Base-by-base conservation (phyloP, 2,888 invertebrate species). In the Brenthis hecate region DNA sequence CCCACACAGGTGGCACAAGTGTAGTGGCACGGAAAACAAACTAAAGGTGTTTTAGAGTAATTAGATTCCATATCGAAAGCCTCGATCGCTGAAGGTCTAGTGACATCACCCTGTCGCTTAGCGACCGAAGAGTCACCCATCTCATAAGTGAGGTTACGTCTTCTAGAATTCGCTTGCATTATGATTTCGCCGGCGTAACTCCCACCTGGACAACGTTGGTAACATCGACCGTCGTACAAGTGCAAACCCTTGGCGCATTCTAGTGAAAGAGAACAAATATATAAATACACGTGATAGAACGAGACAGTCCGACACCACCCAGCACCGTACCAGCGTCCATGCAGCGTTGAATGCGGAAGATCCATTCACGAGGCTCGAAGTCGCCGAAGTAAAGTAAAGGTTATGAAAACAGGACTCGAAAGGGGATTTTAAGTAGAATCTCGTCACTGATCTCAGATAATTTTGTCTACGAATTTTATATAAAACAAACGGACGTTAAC, bases 1-100 rank as follows among this genome's bases (percentile, higher is more conserved):
- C 96, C 96, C 8, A 88, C 85, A 80, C 97, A 97, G 13, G 93
- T 92, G 68, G 93, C 93, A 82, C 97, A 97, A n/a, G 95, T 94
- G 83, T 96, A 96, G 86, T 97, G 96, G 81, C 97, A 97, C 47
- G 91, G 87, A 2, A 94, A 85, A 80, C 96, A 96, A 64, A 91
- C 87, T 47, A 85, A 84, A 8, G 89, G 91, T 50, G 81, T 75
- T 77, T 82, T 83, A 43, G 80, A 78, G 62, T 75, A 74, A 63
- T 83, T 81, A 62, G 73, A 63, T 75, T 87, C 86, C 79, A 92
- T 86, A 74, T 91, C 92, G 54, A 84, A 71, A 53, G 90, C 90
- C 77, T 92, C 91, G 13, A 78, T 74, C 43, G 89, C 83, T 4
- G 78, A 78, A 19, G 78, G 77, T 55, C 76, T 76, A 56, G 75